Evolutionary conservation across 2,113 vertebrate genomes (phyloP).

Genomic region (Peucedramus taeniatus): DNA sequence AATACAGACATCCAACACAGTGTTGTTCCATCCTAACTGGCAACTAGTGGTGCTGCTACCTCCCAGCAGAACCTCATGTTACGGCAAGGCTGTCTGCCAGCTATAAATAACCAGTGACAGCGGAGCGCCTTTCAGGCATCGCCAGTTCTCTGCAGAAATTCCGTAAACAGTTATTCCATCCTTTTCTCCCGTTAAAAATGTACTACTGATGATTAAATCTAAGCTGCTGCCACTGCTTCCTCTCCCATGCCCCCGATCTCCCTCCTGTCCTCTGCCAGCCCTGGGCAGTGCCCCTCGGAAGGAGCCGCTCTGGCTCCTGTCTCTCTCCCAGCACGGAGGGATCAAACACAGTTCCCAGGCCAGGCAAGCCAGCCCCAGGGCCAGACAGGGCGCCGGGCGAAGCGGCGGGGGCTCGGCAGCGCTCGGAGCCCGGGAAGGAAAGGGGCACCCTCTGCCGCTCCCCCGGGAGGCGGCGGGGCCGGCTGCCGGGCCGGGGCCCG

Average conservation of each 20-base stretch:
- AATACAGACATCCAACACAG: background rate
- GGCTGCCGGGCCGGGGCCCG: fast-evolving
- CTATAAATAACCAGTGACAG: background rate
- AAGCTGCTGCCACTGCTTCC: no score
- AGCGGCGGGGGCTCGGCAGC: background rate
- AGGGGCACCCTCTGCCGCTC: background rate
- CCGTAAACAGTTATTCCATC: fast-evolving
- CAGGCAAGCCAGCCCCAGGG: background rate
- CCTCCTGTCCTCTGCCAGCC: background rate
- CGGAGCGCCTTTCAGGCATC: background rate
- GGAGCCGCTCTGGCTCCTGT: background rate
- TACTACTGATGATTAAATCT: fast-evolving
- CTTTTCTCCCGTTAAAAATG: background rate
- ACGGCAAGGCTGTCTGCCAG: fast-evolving
- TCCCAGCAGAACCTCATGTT: background rate
- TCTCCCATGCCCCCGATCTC: no score
- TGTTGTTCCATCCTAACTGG: fast-evolving
- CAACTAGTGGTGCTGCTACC: fast-evolving
- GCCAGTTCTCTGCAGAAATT: background rate
- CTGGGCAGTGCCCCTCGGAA: background rate
- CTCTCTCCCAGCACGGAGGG: background rate
- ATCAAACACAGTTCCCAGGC: background rate
- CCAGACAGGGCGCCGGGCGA: no score
- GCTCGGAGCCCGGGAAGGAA: background rate
- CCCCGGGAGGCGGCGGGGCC: background rate